phyloP scores from a whole-genome alignment of 2,113 vertebrate species.

The Acanthisitta chloris region DNA sequence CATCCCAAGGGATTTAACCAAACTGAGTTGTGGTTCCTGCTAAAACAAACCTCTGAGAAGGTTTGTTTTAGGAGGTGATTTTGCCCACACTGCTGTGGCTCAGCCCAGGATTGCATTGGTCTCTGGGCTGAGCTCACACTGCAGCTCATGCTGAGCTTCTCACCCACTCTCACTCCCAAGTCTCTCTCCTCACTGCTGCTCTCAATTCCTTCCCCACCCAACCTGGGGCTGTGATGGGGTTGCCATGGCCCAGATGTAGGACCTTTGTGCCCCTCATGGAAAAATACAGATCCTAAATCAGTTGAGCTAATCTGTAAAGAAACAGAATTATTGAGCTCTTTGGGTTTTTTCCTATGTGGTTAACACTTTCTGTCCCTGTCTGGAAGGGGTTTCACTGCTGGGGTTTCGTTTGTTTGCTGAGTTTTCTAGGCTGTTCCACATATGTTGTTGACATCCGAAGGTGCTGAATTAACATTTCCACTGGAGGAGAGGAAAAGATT shows the following conservation, averaged over 20 bases:
- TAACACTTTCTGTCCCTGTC: not conserved
- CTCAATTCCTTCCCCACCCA: no score
- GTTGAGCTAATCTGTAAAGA: not conserved
- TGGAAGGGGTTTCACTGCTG: not conserved
- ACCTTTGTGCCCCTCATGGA: not conserved
- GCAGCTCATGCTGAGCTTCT: no score
- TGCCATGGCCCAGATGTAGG: no score
- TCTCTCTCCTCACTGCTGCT: no score
- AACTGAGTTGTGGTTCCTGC: not conserved
- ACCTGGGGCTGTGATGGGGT: no score
- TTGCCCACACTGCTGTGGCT: no score
- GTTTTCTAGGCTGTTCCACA: not conserved
- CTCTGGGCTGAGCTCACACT: no score
- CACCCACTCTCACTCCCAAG: no score
- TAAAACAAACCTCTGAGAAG: not conserved
- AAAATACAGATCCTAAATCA: not conserved
- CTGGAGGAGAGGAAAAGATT: not conserved
- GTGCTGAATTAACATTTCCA: conserved; percentile 27
- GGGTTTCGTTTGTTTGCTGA: not conserved
- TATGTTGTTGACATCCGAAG: not conserved
- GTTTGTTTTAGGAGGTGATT: not conserved
- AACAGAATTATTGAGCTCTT: not conserved
- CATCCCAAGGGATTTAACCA: not conserved
- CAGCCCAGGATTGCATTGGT: no score
- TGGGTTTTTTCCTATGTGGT: not conserved